A percentile compares a stretch with the other conserved stretches of the same genome.
Conservation (phyloP, 2,888 invertebrate species). For the Cheilosia vernalis region DNA sequence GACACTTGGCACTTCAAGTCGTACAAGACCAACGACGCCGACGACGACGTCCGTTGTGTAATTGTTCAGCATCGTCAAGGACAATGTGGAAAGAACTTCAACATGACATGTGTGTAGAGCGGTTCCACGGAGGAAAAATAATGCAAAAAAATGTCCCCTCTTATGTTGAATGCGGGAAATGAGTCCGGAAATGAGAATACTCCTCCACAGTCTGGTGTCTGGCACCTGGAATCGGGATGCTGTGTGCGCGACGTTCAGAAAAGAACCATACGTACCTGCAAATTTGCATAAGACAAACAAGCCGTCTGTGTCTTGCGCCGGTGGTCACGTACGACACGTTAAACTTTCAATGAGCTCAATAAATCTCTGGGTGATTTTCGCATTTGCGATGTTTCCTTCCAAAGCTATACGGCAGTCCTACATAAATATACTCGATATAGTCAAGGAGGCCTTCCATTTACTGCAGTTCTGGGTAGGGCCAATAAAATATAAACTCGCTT, state of each 20-base stretch:
- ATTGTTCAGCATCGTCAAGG: slow-evolving; percentile 47
- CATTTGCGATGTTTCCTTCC: slow-evolving; percentile 2
- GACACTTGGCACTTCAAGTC: slow-evolving; percentile 64
- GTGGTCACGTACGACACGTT: slow-evolving; percentile 56
- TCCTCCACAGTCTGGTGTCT: slow-evolving; percentile 33
- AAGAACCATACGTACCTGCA: background rate
- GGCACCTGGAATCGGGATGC: slow-evolving; percentile 30
- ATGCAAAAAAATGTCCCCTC: slow-evolving; percentile 28
- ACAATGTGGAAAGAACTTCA: slow-evolving; percentile 54
- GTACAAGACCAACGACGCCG: slow-evolving; percentile 38
- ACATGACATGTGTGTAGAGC: slow-evolving; percentile 39
- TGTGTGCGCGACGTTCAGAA: background rate
- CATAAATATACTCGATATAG: slow-evolving; percentile 36
- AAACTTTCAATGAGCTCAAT: slow-evolving; percentile 67
- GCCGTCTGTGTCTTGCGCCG: no score
- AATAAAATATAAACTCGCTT: slow-evolving; percentile 47
- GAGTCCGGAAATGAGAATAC: slow-evolving; percentile 57
- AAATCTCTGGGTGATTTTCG: slow-evolving; percentile 62
- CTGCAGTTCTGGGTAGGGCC: slow-evolving; percentile 31
- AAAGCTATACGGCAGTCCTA: background rate
- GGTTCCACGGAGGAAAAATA: slow-evolving; percentile 20
- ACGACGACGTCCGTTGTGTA: slow-evolving; percentile 20
- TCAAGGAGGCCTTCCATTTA: slow-evolving; percentile 38
- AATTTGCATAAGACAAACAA: slow-evolving; percentile 48
- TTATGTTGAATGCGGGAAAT: slow-evolving; percentile 58